Conservation (phyloP, 2,797 vertebrate genomes). For the Gallinago stenura region DNA sequence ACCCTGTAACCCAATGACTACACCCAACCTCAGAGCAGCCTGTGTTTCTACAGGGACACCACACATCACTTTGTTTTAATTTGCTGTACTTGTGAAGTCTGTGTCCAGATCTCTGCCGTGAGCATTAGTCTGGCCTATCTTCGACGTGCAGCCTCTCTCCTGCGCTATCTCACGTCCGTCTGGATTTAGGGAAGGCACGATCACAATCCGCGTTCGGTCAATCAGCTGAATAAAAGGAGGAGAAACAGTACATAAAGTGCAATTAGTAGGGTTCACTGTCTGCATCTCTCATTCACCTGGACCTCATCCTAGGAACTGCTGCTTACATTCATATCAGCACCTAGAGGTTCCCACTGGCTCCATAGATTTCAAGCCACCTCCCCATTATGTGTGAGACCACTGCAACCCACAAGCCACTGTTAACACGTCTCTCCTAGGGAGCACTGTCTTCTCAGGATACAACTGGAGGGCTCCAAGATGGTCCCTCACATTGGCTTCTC, state of each 20-base stretch:
- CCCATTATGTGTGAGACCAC: fast-evolving
- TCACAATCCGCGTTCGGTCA: constrained; percentile 92
- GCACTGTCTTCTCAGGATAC: neutral
- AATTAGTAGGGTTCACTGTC: neutral
- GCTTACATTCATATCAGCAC: neutral
- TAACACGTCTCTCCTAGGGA: neutral
- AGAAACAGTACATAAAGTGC: neutral
- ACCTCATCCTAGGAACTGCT: neutral
- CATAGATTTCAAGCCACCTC: fast-evolving
- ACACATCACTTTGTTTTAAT: constrained; percentile 54
- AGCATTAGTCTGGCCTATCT: constrained; percentile 84
- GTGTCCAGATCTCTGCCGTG: constrained; percentile 91
- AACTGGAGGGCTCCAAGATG: neutral
- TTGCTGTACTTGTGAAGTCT: constrained; percentile 91
- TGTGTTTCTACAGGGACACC: neutral
- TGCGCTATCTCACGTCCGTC: constrained; percentile 90
- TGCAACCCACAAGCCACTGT: neutral
- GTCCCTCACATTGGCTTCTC: constrained; percentile 27
- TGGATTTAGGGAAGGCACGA: constrained; percentile 94
- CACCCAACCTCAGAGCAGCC: neutral
- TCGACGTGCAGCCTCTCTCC: constrained; percentile 90
- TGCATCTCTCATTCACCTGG: neutral
- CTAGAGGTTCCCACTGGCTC: neutral
- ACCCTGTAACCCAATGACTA: neutral
- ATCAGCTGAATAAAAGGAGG: constrained; percentile 84